A percentile compares a stretch with the other conserved stretches of the same genome.
Evolutionary conservation across 1,140 invertebrate species (phyloP).

Genomic region (Brachionus calyciflorus): DNA sequence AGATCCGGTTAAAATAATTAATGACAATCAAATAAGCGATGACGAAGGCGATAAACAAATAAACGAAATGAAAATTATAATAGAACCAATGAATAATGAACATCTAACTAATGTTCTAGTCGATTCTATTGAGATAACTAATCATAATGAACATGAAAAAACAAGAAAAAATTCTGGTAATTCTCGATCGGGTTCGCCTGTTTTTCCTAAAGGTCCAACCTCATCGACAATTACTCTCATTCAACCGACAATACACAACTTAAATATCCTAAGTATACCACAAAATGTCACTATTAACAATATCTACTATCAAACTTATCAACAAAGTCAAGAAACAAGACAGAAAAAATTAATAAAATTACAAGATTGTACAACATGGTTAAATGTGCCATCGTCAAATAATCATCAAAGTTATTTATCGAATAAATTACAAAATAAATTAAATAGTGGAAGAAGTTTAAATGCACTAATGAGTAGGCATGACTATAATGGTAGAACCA

Average conservation of each 20-base stretch:
- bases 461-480: not conserved
- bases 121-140: not conserved
- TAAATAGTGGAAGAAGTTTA: not conserved
- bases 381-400: not conserved
- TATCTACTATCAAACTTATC: not conserved
- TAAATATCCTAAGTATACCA: slow-evolving; percentile 4
- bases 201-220: slow-evolving; percentile 7
- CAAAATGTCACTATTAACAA: slow-evolving; percentile 8
- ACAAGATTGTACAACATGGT: slow-evolving; percentile 8
- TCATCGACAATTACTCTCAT: not conserved
- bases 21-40: too few species aligned
- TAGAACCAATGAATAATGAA: not conserved
- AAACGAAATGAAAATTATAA: slow-evolving; percentile 17
- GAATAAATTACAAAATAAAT: not conserved
- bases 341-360: slow-evolving; percentile 24
- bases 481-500: not conserved
- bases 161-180: not conserved
- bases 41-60: not conserved
- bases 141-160: not conserved
- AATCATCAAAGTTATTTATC: not conserved
- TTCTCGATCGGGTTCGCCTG: not conserved
- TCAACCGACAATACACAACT: slow-evolving; percentile 17
- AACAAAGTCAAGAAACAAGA: not conserved
- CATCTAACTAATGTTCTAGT: not conserved
- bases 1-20: too few species aligned